These are phyloP conservation scores for Calidris pugnax DNA, from an alignment of 2,113 vertebrate species.

Conservation along the genomic window DNA sequence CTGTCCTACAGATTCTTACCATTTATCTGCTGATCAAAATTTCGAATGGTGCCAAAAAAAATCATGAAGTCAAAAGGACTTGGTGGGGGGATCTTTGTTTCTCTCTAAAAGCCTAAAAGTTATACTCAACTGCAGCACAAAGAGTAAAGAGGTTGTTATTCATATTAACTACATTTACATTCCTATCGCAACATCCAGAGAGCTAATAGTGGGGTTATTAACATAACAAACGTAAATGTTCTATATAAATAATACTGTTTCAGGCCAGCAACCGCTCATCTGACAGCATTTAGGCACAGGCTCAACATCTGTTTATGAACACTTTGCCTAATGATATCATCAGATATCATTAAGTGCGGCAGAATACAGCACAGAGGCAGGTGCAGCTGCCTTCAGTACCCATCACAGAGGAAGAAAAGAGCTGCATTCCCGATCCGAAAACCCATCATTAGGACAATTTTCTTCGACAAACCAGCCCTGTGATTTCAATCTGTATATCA, in stretches of 20 bases:
- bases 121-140: constrained; percentile 87
- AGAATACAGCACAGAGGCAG: constrained; percentile 93
- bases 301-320: constrained; percentile 99
- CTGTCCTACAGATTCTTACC: constrained; percentile 74
- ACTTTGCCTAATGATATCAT: constrained; percentile 99
- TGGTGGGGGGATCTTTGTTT: constrained; percentile 81
- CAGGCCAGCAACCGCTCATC: constrained; percentile 94
- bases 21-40: constrained; percentile 78
- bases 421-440: constrained; percentile 89
- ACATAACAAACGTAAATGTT: constrained; percentile 99
- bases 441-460: constrained; percentile 99
- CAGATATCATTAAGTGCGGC: constrained; percentile 99
- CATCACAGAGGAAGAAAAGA: constrained; percentile 88
- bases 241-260: constrained; percentile 99
- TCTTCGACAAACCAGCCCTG: constrained; percentile 96
- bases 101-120: constrained; percentile 83
- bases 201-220: constrained; percentile 99
- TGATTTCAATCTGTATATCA: constrained; percentile 99
- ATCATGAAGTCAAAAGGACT: constrained; percentile 79
- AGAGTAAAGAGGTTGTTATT: constrained; percentile 90
- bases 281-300: constrained; percentile 99
- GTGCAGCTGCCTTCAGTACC: constrained; percentile 97
- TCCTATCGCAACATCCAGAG: constrained; percentile 94
- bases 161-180: constrained; percentile 92
- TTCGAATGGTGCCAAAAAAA: constrained; percentile 70